These are phyloP conservation scores for Tympanoctomys barrerae DNA, from an alignment of 2,797 vertebrate species.

Conservation along the genomic window DNA sequence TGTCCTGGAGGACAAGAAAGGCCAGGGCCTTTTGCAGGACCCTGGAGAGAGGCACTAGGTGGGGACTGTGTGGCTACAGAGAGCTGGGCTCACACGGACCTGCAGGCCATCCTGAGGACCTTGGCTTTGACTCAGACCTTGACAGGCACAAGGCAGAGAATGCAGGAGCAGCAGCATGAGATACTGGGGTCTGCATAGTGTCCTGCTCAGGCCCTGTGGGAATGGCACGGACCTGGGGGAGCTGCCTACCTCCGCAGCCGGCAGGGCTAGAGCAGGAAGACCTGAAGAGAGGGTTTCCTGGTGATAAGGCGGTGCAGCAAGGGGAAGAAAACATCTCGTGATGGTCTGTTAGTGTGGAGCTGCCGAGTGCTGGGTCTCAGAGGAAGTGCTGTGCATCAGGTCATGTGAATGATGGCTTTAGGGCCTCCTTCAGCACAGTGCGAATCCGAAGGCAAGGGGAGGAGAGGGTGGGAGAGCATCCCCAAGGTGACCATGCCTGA, in stretches of 20 bases:
- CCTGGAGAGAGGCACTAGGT: background rate
- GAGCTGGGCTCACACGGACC: background rate
- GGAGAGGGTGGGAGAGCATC: background rate
- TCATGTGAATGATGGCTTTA: rapidly evolving
- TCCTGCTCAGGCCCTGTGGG: background rate
- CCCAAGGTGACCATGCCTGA: background rate
- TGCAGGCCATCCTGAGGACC: background rate
- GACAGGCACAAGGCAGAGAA: background rate
- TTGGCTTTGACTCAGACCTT: background rate
- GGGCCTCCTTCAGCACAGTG: background rate
- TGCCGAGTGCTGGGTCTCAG: rapidly evolving
- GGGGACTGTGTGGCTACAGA: rapidly evolving
- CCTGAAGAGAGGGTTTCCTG: background rate
- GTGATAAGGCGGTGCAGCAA: background rate
- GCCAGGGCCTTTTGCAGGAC: background rate
- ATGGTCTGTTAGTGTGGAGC: too few relatives aligned
- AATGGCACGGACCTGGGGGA: background rate
- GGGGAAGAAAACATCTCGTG: background rate
- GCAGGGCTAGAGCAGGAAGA: background rate
- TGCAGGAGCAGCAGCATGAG: background rate
- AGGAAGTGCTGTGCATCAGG: background rate
- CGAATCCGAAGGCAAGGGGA: background rate
- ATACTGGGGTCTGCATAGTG: background rate
- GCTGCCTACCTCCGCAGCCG: background rate
- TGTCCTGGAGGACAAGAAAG: rapidly evolving